These are phyloP conservation scores for Pluvianellus socialis DNA, from an alignment of 2,113 vertebrate species.

Conservation along the genomic window DNA sequence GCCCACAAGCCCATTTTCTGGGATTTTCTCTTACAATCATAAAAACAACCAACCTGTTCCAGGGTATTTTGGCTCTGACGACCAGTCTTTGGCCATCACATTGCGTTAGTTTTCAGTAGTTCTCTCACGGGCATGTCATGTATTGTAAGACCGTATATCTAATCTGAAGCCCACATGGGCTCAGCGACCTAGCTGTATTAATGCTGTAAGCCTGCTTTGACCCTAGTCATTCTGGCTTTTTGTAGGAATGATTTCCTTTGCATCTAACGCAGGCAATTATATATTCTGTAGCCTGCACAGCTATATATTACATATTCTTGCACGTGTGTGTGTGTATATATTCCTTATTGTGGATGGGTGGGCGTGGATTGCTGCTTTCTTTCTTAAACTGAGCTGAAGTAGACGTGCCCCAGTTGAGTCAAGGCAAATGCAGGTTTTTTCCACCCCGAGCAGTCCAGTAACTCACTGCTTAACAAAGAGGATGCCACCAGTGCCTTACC, in stretches of 20 bases:
- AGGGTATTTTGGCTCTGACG: background rate
- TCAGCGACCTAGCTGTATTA: background rate
- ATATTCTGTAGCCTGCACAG: background rate
- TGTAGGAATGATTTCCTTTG: background rate
- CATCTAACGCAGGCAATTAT: background rate
- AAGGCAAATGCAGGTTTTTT: background rate
- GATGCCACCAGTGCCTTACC: background rate
- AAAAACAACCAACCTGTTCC: background rate
- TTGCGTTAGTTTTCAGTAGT: background rate
- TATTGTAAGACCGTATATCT: background rate
- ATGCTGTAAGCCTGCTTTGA: background rate
- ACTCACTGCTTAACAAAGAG: background rate
- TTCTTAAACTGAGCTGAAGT: background rate
- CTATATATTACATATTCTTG: background rate
- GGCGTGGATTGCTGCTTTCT: background rate
- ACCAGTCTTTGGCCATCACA: background rate
- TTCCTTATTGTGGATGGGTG: background rate
- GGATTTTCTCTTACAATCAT: background rate
- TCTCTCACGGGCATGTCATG: background rate
- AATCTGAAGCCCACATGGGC: background rate
- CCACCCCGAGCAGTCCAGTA: background rate
- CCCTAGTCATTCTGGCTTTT: background rate
- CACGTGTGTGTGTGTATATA: background rate
- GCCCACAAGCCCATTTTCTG: background rate
- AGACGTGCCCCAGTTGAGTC: background rate